Percentiles rank a stretch among this genome's conserved stretches.
Evolutionary conservation across 2,797 vertebrate genomes (phyloP).

Genomic region (Alcedo atthis): DNA sequence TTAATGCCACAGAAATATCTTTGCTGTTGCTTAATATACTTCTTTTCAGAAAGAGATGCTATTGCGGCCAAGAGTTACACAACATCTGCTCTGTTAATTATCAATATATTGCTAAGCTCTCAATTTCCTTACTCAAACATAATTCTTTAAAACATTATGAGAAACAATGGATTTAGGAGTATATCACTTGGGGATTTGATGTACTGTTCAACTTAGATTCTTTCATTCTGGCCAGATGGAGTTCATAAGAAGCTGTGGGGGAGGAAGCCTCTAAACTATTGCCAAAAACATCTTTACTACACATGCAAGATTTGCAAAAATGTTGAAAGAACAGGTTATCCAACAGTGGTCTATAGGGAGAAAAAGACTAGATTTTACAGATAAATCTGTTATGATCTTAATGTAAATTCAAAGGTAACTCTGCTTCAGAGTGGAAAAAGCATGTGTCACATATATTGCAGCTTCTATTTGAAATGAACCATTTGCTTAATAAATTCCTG

Average conservation of each 20-base stretch:
- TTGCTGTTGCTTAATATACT: neutral
- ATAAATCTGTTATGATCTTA: neutral
- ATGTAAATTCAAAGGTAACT: slow-evolving; percentile 7
- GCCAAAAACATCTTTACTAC: slow-evolving; percentile 50
- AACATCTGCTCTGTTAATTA: slow-evolving; percentile 69
- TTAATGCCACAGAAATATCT: neutral
- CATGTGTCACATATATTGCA: neutral
- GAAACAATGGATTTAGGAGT: slow-evolving; percentile 54
- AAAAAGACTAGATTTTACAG: neutral
- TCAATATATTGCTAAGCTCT: slow-evolving; percentile 34
- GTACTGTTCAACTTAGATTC: slow-evolving; percentile 8
- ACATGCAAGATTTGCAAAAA: slow-evolving; percentile 5
- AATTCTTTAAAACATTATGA: slow-evolving; percentile 30
- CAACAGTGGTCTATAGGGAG: neutral
- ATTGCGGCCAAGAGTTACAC: neutral
- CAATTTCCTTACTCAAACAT: slow-evolving; percentile 47
- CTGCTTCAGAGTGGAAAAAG: neutral
- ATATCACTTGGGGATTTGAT: slow-evolving; percentile 36
- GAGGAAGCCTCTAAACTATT: slow-evolving; percentile 39
- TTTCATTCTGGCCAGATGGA: slow-evolving; percentile 52
- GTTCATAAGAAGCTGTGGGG: slow-evolving; percentile 23
- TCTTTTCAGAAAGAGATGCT: slow-evolving; percentile 9
- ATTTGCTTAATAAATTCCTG: neutral
- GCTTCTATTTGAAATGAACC: neutral
- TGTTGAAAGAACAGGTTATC: slow-evolving; percentile 1